Evolutionary conservation across 2,888 invertebrate species (phyloP).

Genomic region (Drosophila stalkeri): DNA sequence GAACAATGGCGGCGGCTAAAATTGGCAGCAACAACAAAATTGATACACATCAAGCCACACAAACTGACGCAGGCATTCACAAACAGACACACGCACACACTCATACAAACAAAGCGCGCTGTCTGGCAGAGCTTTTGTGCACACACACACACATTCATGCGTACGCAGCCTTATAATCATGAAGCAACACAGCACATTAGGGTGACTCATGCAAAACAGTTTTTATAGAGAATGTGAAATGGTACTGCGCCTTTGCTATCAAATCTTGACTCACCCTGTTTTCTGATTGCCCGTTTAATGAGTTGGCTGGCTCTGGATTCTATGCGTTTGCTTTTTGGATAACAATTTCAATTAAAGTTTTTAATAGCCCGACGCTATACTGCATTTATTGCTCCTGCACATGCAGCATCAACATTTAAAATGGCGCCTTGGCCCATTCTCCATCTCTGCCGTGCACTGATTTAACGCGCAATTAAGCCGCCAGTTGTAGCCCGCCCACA

Average conservation of each 20-base stretch:
- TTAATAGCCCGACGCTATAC: constrained; percentile 45
- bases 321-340: constrained; percentile 34
- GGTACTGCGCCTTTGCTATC: constrained; percentile 8
- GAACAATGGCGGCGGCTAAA: constrained; percentile 58
- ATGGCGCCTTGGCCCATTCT: constrained; percentile 9
- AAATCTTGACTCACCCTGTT: constrained; percentile 35
- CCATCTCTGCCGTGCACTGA: neutral
- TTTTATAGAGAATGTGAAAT: neutral
- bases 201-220: constrained; percentile 44
- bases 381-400: constrained; percentile 41
- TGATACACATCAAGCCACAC: constrained; percentile 59
- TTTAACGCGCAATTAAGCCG: constrained; percentile 58
- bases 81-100: constrained; percentile 10
- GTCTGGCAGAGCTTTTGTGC: constrained; percentile 55
- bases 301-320: constrained; percentile 17
- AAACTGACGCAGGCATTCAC: constrained; percentile 47
- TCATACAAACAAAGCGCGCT: constrained; percentile 35
- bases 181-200: constrained; percentile 17
- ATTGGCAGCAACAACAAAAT: constrained; percentile 61
- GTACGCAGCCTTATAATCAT: constrained; percentile 36
- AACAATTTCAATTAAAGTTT: constrained; percentile 66
- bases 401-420: constrained; percentile 49
- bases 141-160: neutral
- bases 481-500: constrained; percentile 17
- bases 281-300: constrained; percentile 38